A percentile compares a stretch with the other conserved stretches of the same genome.
Evolutionary conservation across 2,888 invertebrate species (phyloP).

Genomic region (Phorcus lineatus): DNA sequence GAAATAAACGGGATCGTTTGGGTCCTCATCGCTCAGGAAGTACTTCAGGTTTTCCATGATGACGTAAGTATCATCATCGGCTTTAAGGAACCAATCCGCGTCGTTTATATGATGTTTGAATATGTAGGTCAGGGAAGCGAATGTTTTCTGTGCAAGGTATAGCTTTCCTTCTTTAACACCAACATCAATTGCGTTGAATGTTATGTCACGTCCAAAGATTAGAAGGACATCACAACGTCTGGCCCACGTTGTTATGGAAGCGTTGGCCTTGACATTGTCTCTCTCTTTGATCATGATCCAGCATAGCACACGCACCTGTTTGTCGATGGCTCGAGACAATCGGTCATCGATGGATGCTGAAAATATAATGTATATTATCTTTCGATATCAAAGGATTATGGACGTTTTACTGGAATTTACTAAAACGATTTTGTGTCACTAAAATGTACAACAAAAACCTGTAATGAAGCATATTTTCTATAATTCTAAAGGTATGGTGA

Average conservation of each 20-base stretch:
- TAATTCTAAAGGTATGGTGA: no score
- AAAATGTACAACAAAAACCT: no score
- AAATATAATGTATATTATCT: no score
- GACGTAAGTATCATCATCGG: slow-evolving; percentile 9
- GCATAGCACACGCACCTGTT: not conserved
- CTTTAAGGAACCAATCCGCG: slow-evolving; percentile 16
- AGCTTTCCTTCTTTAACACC: not conserved
- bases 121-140: slow-evolving; percentile 2
- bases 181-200: not conserved
- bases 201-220: not conserved
- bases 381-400: no score
- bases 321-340: not conserved
- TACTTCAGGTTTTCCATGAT: slow-evolving; percentile 19
- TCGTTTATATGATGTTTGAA: not conserved
- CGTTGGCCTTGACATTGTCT: not conserved
- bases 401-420: no score
- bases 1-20: not conserved
- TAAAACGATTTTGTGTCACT: no score
- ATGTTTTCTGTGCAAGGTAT: not conserved
- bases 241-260: not conserved
- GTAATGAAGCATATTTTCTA: no score
- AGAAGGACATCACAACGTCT: slow-evolving; percentile 12
- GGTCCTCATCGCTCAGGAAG: not conserved
- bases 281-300: slow-evolving; percentile 8
- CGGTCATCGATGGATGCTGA: not conserved